Base-by-base conservation (phyloP, 2,113 vertebrate genomes). In the Cyphomyrus discorhynchus region DNA sequence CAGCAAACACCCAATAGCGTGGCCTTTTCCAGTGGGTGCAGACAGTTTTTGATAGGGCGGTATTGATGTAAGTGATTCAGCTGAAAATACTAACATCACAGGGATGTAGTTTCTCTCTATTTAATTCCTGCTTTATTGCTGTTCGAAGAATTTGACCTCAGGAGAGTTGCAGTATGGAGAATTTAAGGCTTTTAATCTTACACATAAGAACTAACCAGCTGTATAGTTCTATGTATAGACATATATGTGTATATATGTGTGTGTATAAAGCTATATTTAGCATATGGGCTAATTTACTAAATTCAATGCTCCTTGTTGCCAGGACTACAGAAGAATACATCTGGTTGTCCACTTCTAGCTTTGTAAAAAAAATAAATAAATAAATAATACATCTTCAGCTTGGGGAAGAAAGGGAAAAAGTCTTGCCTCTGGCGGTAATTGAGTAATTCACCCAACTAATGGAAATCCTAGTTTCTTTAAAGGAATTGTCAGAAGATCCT, bases 381-480 rank as follows among this genome's bases (percentile, higher is more conserved):
- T 42, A 42, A 86, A 27, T 10, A 86, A 7, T 27, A 24, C 83
- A n/a, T 50, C 49, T 86, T 50, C 47, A 50, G 21, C 27, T 27
- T 80, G 24, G 46, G 8, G 46, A 50, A 49, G 15, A 85, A 45
- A 85, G 42, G 24, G n/a, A 47, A 50, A 27, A 45, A 24, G 45
- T 86, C 83, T 86, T 31, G 83, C 83, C 83, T 86, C 83, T 24
- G 45, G 83, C n/a, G 3, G 47, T 86, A 50, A 49, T 49, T 86
- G 83, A 86, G 83, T 86, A 86, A 86, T 86, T 86, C 47, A n/a
- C 83, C 24, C 46, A 47, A 86, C 45, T 86, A 86, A 50, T 46
- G 27, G 83, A 86, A 86, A 86, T 86, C 83, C 74, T 80, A 27
- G 46, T 50, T 86, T 86, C 47, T 86, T 86, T 50, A 50, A 86